Percentiles rank a stretch among this genome's conserved stretches.
Conservation (phyloP, 2,888 invertebrate species). For the Aleiodes testaceus region DNA sequence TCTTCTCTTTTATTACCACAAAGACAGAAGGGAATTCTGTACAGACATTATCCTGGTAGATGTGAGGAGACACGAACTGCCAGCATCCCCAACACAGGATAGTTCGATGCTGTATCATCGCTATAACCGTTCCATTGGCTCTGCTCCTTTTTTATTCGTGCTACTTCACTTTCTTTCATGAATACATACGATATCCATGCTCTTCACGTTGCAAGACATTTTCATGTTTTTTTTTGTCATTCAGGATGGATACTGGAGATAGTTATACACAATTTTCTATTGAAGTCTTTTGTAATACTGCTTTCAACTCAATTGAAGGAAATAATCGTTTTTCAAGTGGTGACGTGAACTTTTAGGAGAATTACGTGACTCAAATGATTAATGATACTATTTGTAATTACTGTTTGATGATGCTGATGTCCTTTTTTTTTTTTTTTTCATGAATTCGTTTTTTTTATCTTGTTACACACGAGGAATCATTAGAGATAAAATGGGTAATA, state of each 20-base stretch:
- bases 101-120: neutral
- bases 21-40: neutral
- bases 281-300: slow-evolving; percentile 4
- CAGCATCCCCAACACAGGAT: neutral
- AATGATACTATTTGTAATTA: slow-evolving; percentile 9
- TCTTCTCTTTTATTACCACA: too few species aligned
- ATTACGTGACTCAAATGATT: slow-evolving; percentile 11
- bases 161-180: neutral
- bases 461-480: too few species aligned
- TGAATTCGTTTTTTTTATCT: neutral
- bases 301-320: slow-evolving; percentile 9
- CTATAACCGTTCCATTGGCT: slow-evolving; percentile 13
- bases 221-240: slow-evolving; percentile 3
- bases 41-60: neutral
- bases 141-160: neutral
- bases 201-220: neutral
- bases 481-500: too few species aligned
- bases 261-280: slow-evolving; percentile 1
- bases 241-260: neutral
- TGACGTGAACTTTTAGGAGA: slow-evolving; percentile 22
- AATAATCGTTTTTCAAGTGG: slow-evolving; percentile 23
- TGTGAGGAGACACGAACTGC: neutral
- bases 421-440: too few species aligned
- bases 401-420: neutral
- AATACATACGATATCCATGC: neutral